Evolutionary conservation across 2,888 invertebrate genomes (phyloP), one percentile per base, ranked within the genome.

Genomic region (Lacanobia oleracea): DNA sequence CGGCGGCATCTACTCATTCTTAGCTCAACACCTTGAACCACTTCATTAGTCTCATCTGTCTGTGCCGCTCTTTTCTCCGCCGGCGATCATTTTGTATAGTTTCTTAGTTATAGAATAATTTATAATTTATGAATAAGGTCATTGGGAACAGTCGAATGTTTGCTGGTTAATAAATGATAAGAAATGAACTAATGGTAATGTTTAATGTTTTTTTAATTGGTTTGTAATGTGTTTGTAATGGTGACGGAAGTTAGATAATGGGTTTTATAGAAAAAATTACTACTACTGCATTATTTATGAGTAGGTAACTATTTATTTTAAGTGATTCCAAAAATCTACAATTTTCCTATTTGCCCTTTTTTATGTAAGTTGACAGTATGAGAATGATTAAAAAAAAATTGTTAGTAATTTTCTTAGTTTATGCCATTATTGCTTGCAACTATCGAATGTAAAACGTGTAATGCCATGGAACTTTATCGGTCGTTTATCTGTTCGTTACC

Each of bases 191-290:
- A 43, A 62, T 67, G 53, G 27, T 37, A 67, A 62, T 67, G 37
- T 48, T 65, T 60, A 43, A 65, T 77, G 21, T 59, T 45, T 67
- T 67, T 71, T 45, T 66, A 67, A 50, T 48, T 78, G n/a, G 50
- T 60, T 43, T 72, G 12, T 67, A 79, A 33, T 33, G 33, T 33
- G 33, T 33, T 33, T 33, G 6, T 33, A 68, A 68, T 68, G 67
- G 69, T 79, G 79, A 78, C 18, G 68, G 82, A 82, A 73, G 83
- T 14, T 73, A 73, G 54, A 27, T 66, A 57, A 54, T n/a, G 48
- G 56, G 51, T 14, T 76, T 62, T 16, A 65, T 56, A 50, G 18
- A 18, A 57, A 33, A 72, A 43, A 50, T n/a, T n/a, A n/a, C n/a
- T n/a, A 14, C 14, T 23, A 43, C 56, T 57, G 57, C 53, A 59